Percentiles rank a stretch among this genome's conserved stretches.
phyloP scores from a whole-genome alignment of 1,140 invertebrate genomes.

The Orius insidiosus region DNA sequence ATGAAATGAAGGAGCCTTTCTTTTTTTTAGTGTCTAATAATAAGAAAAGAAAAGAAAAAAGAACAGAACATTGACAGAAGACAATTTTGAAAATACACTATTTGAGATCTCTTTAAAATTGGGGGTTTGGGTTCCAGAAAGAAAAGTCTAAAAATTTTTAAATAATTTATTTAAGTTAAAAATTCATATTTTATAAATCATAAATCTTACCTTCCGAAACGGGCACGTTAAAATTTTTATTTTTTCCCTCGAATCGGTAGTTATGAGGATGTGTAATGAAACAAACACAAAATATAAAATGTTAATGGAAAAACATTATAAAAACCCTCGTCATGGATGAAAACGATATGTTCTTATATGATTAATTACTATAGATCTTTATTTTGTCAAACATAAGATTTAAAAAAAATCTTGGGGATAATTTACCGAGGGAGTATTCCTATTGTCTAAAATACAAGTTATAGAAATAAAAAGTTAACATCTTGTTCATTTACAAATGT shows the following conservation, averaged over 20 bases:
- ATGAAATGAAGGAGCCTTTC: no score
- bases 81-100: no score
- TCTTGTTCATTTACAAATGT: background rate
- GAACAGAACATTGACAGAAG: no score
- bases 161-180: no score
- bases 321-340: background rate
- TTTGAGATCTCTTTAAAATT: no score
- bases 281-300: slow-evolving; percentile 8
- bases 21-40: no score
- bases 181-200: slow-evolving; percentile 5
- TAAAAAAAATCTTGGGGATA: background rate
- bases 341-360: no score
- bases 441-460: background rate
- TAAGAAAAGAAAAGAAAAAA: no score
- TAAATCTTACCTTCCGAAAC: slow-evolving; percentile 8
- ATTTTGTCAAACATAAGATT: no score
- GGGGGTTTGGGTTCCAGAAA: no score
- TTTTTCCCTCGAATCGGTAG: slow-evolving; percentile 4
- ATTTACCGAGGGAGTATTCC: background rate
- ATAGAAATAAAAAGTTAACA: background rate
- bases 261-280: slow-evolving; percentile 10
- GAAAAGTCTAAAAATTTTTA: no score
- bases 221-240: slow-evolving; percentile 1
- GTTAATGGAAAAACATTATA: slow-evolving; percentile 4
- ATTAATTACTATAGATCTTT: no score